These are phyloP conservation scores for Drosophila kepulauana DNA, from an alignment of 1,140 invertebrate species.

Conservation along the genomic window DNA sequence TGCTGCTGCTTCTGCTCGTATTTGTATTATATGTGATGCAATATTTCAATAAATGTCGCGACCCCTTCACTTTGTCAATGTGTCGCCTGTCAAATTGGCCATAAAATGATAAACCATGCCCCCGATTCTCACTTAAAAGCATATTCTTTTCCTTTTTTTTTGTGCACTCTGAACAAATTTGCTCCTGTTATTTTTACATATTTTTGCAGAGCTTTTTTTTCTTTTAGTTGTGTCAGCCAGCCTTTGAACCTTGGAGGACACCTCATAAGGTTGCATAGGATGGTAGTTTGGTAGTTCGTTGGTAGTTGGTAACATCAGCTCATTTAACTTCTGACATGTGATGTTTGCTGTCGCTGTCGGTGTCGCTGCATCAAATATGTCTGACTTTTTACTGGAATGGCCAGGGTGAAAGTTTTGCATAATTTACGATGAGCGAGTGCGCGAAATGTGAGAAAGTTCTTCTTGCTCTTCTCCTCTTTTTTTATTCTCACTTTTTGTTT, in stretches of 20 bases:
- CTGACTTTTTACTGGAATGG: constrained; percentile 62
- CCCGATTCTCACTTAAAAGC: constrained; percentile 9
- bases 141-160: constrained; percentile 31
- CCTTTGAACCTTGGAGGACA: constrained; percentile 17
- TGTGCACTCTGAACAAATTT: constrained; percentile 50
- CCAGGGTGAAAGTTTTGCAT: constrained; percentile 73
- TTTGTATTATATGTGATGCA: constrained; percentile 30
- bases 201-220: not conserved
- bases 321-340: constrained; percentile 71
- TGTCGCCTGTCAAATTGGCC: constrained; percentile 67
- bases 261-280: constrained; percentile 6
- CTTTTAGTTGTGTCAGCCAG: not conserved
- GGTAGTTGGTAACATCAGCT: constrained; percentile 43
- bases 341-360: constrained; percentile 35
- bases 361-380: constrained; percentile 40
- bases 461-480: constrained; percentile 13
- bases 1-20: too few species aligned
- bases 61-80: constrained; percentile 46
- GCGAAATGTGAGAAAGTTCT: constrained; percentile 69
- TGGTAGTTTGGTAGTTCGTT: not conserved
- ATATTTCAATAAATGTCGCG: constrained; percentile 67
- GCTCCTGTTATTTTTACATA: constrained; percentile 23
- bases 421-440: constrained; percentile 61
- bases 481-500: constrained; percentile 33
- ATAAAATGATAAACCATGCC: constrained; percentile 54